Evolutionary conservation across 2,797 vertebrate genomes (phyloP), one percentile per base, ranked within the genome.

Genomic region (Ataeniobius toweri): DNA sequence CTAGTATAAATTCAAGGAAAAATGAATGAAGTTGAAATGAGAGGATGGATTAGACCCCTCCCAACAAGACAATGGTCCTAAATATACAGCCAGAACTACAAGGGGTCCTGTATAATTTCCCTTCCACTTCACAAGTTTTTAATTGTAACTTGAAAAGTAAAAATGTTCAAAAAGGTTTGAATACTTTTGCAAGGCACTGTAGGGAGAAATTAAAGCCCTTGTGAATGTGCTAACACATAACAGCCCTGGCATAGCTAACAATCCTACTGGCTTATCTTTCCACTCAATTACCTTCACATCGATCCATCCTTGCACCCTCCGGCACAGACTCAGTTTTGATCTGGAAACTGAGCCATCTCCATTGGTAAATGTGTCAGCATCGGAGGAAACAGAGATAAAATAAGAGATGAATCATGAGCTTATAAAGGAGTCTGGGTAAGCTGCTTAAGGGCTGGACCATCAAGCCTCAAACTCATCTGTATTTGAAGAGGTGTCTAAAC

Each of bases 201-300:
- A 44, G 9, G 44, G 9, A 74, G 31, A 74, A 39, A 73, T 36
- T 20, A 36, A 67, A 85, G 75, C 65, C 73, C 86, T 82, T 84
- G 76, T 69, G 59, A 79, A 1, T 75, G 14, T 72, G 61, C 75
- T 77, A 88, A 70, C 69, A 80, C 83, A 83, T 85, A 71, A 76
- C 70, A 83, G 80, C 51, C 44, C 68, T 58, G 56, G 77, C 80
- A 90, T 83, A 80, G 85, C 78, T 86, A 48, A 81, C 75, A 83
- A 90, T 88, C 80, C 84, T 92, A 59, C 48, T 83, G 77, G 67
- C 67, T 81, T 78, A 77, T 83, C 83, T 82, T 80, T 59, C 78
- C 63, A 22, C 18, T 39, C 31, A 65, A 26, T 22, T 14, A 61
- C 68, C 63, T 75, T 16, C 72, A 72, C 63, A 74, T 31, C 53